Conservation (phyloP, 1,140 invertebrate species). For the Chelonus insularis region DNA sequence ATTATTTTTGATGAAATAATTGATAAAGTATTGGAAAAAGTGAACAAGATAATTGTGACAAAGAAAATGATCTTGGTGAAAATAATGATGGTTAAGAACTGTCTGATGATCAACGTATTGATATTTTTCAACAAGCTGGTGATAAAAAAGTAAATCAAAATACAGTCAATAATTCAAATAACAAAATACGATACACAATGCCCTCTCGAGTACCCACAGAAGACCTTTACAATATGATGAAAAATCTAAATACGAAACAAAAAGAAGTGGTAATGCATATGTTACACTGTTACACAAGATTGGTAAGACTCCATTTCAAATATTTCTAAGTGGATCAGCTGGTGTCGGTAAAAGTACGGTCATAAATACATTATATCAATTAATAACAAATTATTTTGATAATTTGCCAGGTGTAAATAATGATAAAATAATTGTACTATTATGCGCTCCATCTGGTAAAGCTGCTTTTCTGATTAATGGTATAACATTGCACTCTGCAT, state of each 20-base stretch:
- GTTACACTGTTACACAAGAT: slow-evolving; percentile 34
- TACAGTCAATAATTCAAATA: not conserved
- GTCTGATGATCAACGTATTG: not conserved
- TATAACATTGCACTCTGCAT: slow-evolving; percentile 41
- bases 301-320: slow-evolving; percentile 22
- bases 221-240: too few species aligned
- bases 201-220: too few species aligned
- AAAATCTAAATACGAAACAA: slow-evolving; percentile 20
- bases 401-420: slow-evolving; percentile 5
- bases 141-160: not conserved
- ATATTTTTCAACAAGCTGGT: slow-evolving; percentile 3
- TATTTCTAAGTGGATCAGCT: slow-evolving; percentile 30
- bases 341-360: slow-evolving; percentile 36
- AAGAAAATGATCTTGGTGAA: not conserved
- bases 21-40: not conserved
- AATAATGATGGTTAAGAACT: not conserved
- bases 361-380: slow-evolving; percentile 33
- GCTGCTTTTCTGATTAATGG: slow-evolving; percentile 39
- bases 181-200: too few species aligned
- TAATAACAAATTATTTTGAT: slow-evolving; percentile 19
- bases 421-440: slow-evolving; percentile 15
- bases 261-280: slow-evolving; percentile 28
- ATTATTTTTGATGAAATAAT: slow-evolving; percentile 12
- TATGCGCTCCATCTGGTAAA: slow-evolving; percentile 45
- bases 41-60: not conserved